A percentile compares a stretch with the other conserved stretches of the same genome.
phyloP scores from a whole-genome alignment of 2,888 invertebrate species.

The Terebella lapidaria region DNA sequence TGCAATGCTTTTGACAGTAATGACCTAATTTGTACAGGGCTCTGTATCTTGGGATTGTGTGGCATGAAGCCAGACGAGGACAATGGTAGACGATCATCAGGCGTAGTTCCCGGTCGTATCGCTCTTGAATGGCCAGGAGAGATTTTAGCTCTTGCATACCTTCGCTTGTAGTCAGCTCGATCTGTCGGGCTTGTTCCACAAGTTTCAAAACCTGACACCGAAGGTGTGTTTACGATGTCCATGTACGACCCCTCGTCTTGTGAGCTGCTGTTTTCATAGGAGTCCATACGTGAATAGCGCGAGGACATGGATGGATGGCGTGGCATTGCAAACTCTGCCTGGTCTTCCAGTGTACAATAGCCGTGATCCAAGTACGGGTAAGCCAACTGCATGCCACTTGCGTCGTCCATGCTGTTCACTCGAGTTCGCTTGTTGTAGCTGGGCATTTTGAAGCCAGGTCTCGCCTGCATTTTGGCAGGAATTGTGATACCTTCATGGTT shows the following conservation, averaged over 20 bases:
- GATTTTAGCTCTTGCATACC: background rate
- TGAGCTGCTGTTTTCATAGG: background rate
- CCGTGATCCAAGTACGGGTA: constrained; percentile 13
- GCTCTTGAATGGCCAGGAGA: background rate
- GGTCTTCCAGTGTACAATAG: constrained; percentile 7
- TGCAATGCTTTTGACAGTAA: background rate
- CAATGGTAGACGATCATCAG: background rate
- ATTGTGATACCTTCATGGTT: constrained; percentile 1
- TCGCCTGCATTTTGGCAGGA: background rate
- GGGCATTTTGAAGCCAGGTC: background rate
- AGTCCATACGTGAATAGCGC: background rate
- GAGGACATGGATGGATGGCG: background rate
- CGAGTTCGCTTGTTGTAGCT: background rate
- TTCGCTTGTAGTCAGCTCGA: background rate
- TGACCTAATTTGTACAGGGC: background rate
- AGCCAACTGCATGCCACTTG: background rate
- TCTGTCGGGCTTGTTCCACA: background rate
- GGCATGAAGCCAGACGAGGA: background rate
- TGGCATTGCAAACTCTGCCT: background rate
- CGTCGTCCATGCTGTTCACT: background rate
- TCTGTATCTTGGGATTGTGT: background rate
- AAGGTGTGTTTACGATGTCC: constrained; percentile 7
- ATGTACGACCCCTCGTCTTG: background rate
- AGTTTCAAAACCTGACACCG: constrained; percentile 12
- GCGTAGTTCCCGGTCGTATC: background rate